Evolutionary conservation across 2,888 invertebrate genomes (phyloP), one percentile per base, ranked within the genome.

Genomic region (Anticlea derivata): DNA sequence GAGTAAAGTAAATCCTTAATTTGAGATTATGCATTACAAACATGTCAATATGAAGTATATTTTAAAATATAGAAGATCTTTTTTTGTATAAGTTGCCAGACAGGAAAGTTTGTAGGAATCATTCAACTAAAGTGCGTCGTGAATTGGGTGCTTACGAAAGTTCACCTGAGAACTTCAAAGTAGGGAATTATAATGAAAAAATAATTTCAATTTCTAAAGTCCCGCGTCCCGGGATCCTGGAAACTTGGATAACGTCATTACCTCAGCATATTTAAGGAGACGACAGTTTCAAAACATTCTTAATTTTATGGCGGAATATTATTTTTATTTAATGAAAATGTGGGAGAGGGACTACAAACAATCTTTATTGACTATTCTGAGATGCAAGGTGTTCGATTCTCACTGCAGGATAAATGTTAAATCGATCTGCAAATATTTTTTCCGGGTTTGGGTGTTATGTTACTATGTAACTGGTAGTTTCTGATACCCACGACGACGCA

Each of bases 151-250:
- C 80, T 82, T 78, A 76, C 66, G 65, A 73, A 86, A 86, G 65
- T 87, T 83, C 70, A 84, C 86, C 87, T 86, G 85, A 77, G 78
- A 75, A 73, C 70, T 73, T 67, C 54, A 55, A 69, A 77, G 67
- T 78, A 75, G 62, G 73, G 73, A 76, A 81, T 83, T 86, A 80
- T 86, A 88, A 88, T 88, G 88, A 89, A 89, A 88, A 88, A 89
- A 87, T 88, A 86, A 89, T 88, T 88, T 87, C 86, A 87, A 86
- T 88, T 88, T 82, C 75, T 64, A 64, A 75, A 77, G 75, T 80
- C 78, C 64, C 59, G 66, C 76, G 75, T 78, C 77, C 64, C 60
- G 66, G 54, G 60, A 64, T 29, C 67, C 63, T 53, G 62, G 61
- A 67, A 74, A 69, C 70, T 73, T 73, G 55, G 66, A 57, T 77